Percentiles rank a stretch among this genome's conserved stretches.
These are phyloP conservation scores for Brachionus plicatilis DNA, from an alignment of 1,140 invertebrate species.

Conservation along the genomic window DNA sequence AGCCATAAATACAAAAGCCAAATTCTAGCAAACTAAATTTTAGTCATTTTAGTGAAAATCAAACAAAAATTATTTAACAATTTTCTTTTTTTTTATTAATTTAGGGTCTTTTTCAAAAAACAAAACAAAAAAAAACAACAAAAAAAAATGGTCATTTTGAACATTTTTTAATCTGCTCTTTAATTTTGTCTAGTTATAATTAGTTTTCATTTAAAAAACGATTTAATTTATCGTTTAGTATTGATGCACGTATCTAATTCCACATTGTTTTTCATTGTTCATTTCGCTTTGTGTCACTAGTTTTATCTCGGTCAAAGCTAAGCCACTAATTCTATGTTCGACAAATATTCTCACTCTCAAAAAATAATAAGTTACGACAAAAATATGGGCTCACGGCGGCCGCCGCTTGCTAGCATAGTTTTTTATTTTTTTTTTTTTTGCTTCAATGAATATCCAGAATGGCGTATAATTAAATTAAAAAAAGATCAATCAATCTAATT, in stretches of 20 bases:
- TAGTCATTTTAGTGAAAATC: background rate
- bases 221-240: background rate
- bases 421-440: background rate
- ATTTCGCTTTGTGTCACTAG: background rate
- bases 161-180: background rate
- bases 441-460: slow-evolving; percentile 21
- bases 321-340: background rate
- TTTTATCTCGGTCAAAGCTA: background rate
- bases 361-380: background rate
- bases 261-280: background rate
- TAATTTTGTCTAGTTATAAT: background rate
- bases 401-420: background rate
- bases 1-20: background rate
- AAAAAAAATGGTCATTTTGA: background rate
- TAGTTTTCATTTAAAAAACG: background rate
- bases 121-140: background rate
- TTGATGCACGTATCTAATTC: slow-evolving; percentile 13
- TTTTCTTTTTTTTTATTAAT: background rate
- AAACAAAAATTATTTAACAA: background rate
- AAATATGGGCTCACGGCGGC: background rate
- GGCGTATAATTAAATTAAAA: slow-evolving; percentile 30
- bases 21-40: background rate
- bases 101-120: background rate
- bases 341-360: background rate
- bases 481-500: slow-evolving; percentile 36